Evolutionary conservation across 2,797 vertebrate species (phyloP).

Genomic region (Falco cherrug): DNA sequence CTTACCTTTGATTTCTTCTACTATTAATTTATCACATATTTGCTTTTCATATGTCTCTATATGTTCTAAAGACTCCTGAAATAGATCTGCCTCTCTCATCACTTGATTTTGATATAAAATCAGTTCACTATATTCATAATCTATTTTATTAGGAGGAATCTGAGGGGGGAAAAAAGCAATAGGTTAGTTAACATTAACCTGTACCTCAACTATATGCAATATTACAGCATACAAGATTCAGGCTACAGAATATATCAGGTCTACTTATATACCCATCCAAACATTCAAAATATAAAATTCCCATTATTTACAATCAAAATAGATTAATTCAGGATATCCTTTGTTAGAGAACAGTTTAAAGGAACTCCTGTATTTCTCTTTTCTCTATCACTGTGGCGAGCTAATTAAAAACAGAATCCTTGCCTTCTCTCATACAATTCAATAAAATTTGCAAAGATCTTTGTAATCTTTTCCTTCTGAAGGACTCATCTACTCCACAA

Average conservation of each 20-base stretch:
- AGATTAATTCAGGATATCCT: background rate
- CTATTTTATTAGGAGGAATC: slow-evolving; percentile 81
- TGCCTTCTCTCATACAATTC: background rate
- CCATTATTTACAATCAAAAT: background rate
- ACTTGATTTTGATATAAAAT: slow-evolving; percentile 84
- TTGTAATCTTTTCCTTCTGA: background rate
- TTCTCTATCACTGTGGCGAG: background rate
- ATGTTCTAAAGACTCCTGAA: slow-evolving; percentile 81
- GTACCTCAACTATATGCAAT: background rate
- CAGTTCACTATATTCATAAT: slow-evolving; percentile 83
- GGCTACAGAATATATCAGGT: background rate
- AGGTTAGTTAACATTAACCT: background rate
- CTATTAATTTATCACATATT: slow-evolving; percentile 82
- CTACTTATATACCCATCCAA: background rate
- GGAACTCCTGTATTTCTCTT: background rate
- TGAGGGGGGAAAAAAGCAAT: background rate
- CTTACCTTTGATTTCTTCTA: slow-evolving; percentile 83
- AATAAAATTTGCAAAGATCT: background rate
- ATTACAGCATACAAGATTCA: background rate
- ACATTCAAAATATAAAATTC: background rate
- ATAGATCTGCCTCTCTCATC: slow-evolving; percentile 81
- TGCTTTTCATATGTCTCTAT: slow-evolving; percentile 80
- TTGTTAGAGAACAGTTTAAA: background rate
- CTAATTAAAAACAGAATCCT: background rate
- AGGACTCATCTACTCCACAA: background rate